These are phyloP conservation scores for Tetrax tetrax DNA, from an alignment of 2,113 vertebrate species.

Conservation along the genomic window DNA sequence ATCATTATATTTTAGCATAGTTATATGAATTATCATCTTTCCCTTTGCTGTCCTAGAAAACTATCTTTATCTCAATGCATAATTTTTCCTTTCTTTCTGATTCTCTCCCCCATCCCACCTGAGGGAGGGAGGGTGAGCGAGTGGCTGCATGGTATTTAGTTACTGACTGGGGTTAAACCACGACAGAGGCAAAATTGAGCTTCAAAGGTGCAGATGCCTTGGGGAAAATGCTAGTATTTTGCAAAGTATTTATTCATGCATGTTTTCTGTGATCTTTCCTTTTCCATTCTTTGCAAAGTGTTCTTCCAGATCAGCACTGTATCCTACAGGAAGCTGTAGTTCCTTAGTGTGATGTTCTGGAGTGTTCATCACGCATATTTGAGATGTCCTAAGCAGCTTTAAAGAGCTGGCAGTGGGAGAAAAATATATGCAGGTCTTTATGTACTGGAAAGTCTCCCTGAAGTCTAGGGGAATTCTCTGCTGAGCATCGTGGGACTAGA, in stretches of 20 bases:
- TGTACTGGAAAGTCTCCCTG: background rate
- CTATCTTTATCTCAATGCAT: too few species aligned
- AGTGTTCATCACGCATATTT: background rate
- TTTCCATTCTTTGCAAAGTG: background rate
- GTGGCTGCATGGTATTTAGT: too few species aligned
- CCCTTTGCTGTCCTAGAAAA: too few species aligned
- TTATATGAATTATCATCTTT: too few species aligned
- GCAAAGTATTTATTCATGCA: background rate
- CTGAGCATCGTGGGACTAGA: background rate
- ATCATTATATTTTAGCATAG: too few species aligned
- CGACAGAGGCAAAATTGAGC: background rate
- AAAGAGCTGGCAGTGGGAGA: background rate
- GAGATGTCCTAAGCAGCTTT: background rate
- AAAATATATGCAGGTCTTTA: background rate
- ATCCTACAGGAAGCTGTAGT: background rate
- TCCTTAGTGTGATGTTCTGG: background rate
- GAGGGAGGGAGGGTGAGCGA: too few species aligned
- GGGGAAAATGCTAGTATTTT: background rate
- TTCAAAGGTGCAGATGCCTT: background rate
- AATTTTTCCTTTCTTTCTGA: too few species aligned
- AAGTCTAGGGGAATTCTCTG: background rate
- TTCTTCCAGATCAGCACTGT: background rate
- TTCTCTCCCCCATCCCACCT: too few species aligned
- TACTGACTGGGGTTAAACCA: too few species aligned
- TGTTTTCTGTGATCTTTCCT: background rate